Percentiles rank a stretch among this genome's conserved stretches.
Conservation (phyloP, 2,113 vertebrate genomes). For the Rhinogobius similis region DNA sequence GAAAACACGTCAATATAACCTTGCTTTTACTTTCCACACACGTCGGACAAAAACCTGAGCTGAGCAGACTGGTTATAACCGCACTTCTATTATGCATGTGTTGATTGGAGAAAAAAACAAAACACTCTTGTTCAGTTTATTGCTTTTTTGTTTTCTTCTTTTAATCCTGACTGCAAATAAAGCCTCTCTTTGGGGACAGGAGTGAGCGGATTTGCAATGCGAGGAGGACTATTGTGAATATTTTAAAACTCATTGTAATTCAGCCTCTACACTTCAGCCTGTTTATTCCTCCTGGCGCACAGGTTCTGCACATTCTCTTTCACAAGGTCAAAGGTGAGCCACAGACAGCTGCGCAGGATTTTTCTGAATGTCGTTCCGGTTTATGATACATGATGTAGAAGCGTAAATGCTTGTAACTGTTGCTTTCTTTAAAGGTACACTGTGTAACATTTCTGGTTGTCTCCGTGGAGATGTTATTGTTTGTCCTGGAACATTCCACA, state of each 20-base stretch:
- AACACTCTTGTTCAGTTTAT: background rate
- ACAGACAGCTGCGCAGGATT: background rate
- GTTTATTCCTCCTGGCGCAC: background rate
- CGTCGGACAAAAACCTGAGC: background rate
- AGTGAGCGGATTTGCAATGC: conserved; percentile 2
- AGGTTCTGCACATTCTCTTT: background rate
- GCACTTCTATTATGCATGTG: background rate
- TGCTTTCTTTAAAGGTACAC: too few relatives aligned
- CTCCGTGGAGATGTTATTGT: too few relatives aligned
- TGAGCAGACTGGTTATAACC: background rate
- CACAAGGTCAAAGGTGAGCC: background rate
- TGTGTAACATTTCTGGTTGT: too few relatives aligned
- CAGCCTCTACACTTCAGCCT: background rate
- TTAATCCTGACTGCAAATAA: conserved; percentile 8
- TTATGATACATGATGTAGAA: background rate
- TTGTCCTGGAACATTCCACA: too few relatives aligned
- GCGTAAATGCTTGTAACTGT: background rate
- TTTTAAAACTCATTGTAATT: conserved; percentile 3
- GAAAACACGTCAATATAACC: too few relatives aligned
- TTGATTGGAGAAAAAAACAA: background rate
- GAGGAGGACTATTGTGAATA: conserved; percentile 2
- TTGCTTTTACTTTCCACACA: background rate
- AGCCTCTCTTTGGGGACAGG: background rate
- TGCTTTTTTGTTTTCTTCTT: conserved; percentile 1
- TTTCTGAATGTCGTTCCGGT: background rate